Evolutionary conservation across 2,888 invertebrate genomes (phyloP).

Genomic region (Sinotaia quadrata): DNA sequence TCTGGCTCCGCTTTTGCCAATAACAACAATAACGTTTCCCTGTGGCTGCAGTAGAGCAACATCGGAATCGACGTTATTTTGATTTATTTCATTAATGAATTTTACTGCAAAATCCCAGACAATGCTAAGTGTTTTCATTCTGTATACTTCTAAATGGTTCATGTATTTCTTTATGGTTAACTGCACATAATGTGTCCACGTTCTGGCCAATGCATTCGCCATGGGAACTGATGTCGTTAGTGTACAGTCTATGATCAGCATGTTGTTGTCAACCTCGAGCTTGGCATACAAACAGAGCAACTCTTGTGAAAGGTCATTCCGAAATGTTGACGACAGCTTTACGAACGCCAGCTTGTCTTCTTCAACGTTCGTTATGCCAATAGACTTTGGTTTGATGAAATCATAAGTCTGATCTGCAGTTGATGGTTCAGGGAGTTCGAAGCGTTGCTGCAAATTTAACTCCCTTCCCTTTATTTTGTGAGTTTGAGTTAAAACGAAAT

Average conservation of each 20-base stretch:
- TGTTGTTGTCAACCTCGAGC: neutral
- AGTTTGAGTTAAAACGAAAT: neutral
- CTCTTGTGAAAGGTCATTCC: neutral
- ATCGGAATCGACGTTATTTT: neutral
- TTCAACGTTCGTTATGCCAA: neutral
- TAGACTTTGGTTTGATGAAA: conserved; percentile 5
- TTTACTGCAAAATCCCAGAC: conserved; percentile 5
- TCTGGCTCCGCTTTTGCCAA: neutral
- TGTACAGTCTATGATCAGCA: neutral
- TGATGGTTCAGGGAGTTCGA: conserved; percentile 1
- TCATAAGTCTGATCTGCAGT: neutral
- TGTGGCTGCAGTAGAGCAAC: neutral
- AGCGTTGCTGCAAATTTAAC: conserved; percentile 24
- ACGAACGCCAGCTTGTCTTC: neutral
- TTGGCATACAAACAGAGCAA: neutral
- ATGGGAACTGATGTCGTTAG: neutral
- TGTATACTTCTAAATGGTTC: neutral
- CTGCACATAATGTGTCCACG: conserved; percentile 13
- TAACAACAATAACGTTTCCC: neutral
- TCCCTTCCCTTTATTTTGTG: conserved; percentile 20
- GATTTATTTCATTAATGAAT: neutral
- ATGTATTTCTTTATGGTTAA: neutral
- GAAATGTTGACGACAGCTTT: neutral
- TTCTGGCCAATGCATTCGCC: neutral
- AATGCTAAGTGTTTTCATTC: neutral